Percentiles rank a stretch among this genome's conserved stretches.
Evolutionary conservation across 1,140 invertebrate genomes (phyloP).

Genomic region (Macrocentrus cingulum): DNA sequence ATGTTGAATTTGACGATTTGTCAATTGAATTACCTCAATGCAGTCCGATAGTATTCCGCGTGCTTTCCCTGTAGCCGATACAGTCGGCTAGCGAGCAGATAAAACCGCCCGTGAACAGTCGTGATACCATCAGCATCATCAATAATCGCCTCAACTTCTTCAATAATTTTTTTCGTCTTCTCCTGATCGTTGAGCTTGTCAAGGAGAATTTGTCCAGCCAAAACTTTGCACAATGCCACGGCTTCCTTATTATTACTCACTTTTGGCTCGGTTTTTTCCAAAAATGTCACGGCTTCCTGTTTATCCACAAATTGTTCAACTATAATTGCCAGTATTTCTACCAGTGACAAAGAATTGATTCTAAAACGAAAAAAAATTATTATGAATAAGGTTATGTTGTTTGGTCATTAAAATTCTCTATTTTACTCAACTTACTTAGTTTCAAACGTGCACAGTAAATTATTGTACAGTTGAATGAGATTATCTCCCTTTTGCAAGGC

Average conservation of each 20-base stretch:
- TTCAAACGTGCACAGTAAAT: slow-evolving; percentile 91
- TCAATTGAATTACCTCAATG: slow-evolving; percentile 66
- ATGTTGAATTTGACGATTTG: neutral
- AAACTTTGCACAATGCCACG: slow-evolving; percentile 78
- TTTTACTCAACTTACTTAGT: slow-evolving; percentile 75
- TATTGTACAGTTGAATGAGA: slow-evolving; percentile 84
- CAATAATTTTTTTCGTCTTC: slow-evolving; percentile 84
- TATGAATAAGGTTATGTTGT: slow-evolving; percentile 34
- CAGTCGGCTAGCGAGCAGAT: slow-evolving; percentile 90
- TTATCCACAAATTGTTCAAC: slow-evolving; percentile 80
- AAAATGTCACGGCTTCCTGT: slow-evolving; percentile 79
- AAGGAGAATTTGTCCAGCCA: slow-evolving; percentile 84
- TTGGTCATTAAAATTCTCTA: neutral
- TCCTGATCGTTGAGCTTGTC: slow-evolving; percentile 81
- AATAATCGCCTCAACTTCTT: slow-evolving; percentile 83
- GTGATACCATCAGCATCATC: slow-evolving; percentile 91
- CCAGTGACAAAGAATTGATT: slow-evolving; percentile 89
- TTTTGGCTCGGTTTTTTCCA: slow-evolving; percentile 84
- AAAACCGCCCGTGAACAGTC: slow-evolving; percentile 92
- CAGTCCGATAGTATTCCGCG: slow-evolving; percentile 92
- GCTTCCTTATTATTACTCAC: slow-evolving; percentile 88
- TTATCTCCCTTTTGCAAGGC: slow-evolving; percentile 76
- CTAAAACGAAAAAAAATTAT: slow-evolving; percentile 59
- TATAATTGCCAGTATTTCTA: slow-evolving; percentile 83
- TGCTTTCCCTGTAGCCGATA: slow-evolving; percentile 80